A percentile compares a stretch with the other conserved stretches of the same genome.
These are phyloP conservation scores for Caenorhabditis remanei DNA, from an alignment of 1,140 invertebrate genomes.

Conservation along the genomic window DNA sequence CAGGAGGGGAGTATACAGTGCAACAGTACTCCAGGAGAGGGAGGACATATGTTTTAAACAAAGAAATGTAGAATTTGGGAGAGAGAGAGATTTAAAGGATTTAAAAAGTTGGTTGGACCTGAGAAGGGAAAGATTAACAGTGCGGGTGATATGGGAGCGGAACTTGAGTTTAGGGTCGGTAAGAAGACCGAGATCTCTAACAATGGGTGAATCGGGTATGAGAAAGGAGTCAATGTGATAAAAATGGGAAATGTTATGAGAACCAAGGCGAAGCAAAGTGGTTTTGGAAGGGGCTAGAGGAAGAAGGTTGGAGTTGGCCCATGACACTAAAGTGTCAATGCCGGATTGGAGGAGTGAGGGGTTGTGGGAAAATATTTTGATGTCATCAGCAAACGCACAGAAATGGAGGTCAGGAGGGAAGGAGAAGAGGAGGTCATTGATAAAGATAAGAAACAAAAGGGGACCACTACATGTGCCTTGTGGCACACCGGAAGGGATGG, in stretches of 20 bases:
- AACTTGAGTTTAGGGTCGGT: background rate
- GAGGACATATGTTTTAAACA: background rate
- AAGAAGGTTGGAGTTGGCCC: background rate
- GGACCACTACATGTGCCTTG: background rate
- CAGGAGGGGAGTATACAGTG: background rate
- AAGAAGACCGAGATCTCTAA: background rate
- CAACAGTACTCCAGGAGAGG: background rate
- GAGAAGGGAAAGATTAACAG: background rate
- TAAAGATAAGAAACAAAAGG: background rate
- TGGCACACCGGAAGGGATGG: background rate
- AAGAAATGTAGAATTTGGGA: background rate
- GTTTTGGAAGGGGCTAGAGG: conserved; percentile 3
- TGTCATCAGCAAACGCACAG: background rate
- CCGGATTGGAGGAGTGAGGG: background rate
- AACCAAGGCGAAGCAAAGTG: background rate
- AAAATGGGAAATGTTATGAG: background rate
- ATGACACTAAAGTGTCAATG: background rate
- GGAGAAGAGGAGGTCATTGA: background rate
- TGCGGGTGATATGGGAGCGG: background rate
- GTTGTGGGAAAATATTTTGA: background rate
- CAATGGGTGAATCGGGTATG: background rate
- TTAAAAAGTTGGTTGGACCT: background rate
- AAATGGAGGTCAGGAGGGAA: background rate
- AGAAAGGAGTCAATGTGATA: background rate
- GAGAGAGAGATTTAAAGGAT: background rate